phyloP scores from a whole-genome alignment of 2,888 invertebrate genomes.

The Boloria euphrosyne region DNA sequence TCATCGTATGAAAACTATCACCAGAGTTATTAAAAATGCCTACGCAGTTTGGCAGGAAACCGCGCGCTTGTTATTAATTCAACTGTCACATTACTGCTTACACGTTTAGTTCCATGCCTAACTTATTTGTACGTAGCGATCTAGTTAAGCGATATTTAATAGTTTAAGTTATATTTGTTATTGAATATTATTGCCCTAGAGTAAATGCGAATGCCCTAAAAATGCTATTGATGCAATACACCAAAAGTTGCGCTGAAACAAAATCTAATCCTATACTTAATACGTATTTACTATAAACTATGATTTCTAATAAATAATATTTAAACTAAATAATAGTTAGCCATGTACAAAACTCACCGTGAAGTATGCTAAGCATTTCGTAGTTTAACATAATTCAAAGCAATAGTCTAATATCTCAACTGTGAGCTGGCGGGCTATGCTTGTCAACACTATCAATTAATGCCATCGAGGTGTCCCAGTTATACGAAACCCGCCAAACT shows the following conservation, averaged over 20 bases:
- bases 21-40: conserved; percentile 52
- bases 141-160: neutral
- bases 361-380: conserved; percentile 9
- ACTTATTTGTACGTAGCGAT: neutral
- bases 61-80: conserved; percentile 13
- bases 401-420: conserved; percentile 24
- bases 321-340: neutral
- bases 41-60: conserved; percentile 49
- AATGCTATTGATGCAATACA: too few species aligned
- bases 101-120: neutral
- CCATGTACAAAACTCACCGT: conserved; percentile 2
- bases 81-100: conserved; percentile 15
- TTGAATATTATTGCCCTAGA: too few species aligned
- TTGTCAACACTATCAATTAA: conserved; percentile 73
- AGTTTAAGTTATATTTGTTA: too few species aligned
- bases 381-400: conserved; percentile 22
- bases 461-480: conserved; percentile 69
- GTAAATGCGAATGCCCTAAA: too few species aligned
- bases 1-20: conserved; percentile 53
- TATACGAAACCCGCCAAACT: conserved; percentile 64
- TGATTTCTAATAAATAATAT: neutral
- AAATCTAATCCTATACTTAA: too few species aligned
- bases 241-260: too few species aligned
- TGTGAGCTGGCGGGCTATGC: conserved; percentile 40
- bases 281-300: too few species aligned